phyloP scores from a whole-genome alignment of 2,797 vertebrate species.

The Typhlichthys subterraneus region DNA sequence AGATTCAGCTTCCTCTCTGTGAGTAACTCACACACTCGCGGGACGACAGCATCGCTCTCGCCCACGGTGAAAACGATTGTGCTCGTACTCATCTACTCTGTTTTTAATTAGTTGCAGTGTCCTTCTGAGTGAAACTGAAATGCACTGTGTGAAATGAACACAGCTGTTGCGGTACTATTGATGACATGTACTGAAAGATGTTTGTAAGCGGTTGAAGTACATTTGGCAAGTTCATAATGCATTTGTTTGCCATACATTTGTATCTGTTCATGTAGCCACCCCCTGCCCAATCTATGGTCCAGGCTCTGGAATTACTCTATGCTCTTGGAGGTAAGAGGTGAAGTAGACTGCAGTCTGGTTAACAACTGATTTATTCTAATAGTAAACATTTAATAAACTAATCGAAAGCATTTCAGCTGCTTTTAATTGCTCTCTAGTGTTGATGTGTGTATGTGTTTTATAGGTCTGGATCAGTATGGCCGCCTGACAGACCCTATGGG shows the following conservation, averaged over 20 bases:
- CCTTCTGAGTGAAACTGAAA: constrained; percentile 12
- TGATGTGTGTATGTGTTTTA: constrained; percentile 13
- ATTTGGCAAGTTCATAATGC: constrained; percentile 8
- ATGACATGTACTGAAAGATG: constrained; percentile 1
- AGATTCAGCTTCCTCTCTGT: constrained; percentile 97
- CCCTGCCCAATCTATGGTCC: constrained; percentile 98
- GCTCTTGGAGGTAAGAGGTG: constrained; percentile 90
- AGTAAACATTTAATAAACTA: too few relatives aligned
- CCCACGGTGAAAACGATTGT: constrained; percentile 43
- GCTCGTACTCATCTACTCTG: constrained; percentile 23
- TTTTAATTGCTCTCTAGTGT: not conserved
- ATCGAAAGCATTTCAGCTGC: not conserved
- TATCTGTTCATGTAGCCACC: constrained; percentile 82
- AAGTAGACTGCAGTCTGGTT: not conserved
- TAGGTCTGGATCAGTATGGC: constrained; percentile 96
- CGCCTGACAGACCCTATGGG: constrained; percentile 92
- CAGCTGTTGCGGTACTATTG: constrained; percentile 15
- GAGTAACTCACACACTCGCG: constrained; percentile 52
- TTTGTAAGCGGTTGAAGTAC: not conserved
- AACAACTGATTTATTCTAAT: too few relatives aligned
- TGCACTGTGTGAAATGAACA: constrained; percentile 26
- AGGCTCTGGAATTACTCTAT: constrained; percentile 95
- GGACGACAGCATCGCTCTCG: constrained; percentile 38
- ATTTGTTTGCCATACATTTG: constrained; percentile 3
- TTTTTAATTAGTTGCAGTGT: constrained; percentile 49